These are phyloP conservation scores for Bursaphelenchus mucronatus DNA, from an alignment of 1,140 invertebrate genomes.

Conservation along the genomic window DNA sequence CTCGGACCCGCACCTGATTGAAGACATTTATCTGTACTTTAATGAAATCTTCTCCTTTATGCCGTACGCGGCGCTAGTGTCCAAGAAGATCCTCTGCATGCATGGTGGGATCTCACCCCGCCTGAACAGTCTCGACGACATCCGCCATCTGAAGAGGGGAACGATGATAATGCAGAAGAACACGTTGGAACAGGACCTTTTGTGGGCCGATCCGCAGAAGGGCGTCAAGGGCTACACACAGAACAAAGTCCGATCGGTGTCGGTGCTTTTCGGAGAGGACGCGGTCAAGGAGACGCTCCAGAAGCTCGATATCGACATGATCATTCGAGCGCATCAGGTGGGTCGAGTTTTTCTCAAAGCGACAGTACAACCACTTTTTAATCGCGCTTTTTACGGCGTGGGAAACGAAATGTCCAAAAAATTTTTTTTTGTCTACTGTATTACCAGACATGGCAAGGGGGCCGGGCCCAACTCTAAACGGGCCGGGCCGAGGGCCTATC, in stretches of 20 bases:
- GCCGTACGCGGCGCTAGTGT: slow-evolving; percentile 49
- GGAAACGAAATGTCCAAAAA: too few species aligned
- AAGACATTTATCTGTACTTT: slow-evolving; percentile 63
- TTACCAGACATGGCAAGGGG: too few species aligned
- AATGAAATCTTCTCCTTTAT: slow-evolving; percentile 48
- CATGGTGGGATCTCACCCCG: slow-evolving; percentile 75
- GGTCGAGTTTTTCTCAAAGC: neutral
- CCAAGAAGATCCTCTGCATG: slow-evolving; percentile 49
- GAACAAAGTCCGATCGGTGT: slow-evolving; percentile 70
- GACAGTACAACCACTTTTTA: too few species aligned
- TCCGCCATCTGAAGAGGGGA: slow-evolving; percentile 40
- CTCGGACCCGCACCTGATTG: slow-evolving; percentile 5
- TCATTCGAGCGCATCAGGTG: slow-evolving; percentile 44
- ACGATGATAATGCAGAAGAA: slow-evolving; percentile 12
- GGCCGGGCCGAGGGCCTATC: too few species aligned
- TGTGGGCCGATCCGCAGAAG: slow-evolving; percentile 49
- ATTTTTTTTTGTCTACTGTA: too few species aligned
- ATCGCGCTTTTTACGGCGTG: too few species aligned
- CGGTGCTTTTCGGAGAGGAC: slow-evolving; percentile 48
- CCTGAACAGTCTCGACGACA: slow-evolving; percentile 65
- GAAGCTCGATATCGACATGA: slow-evolving; percentile 47
- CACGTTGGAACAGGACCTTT: slow-evolving; percentile 36
- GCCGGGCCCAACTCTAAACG: too few species aligned
- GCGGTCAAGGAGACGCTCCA: slow-evolving; percentile 40
- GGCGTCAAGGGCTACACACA: slow-evolving; percentile 42